Base-by-base conservation (phyloP, 2,888 invertebrate species). In the Argynnis bischoffii region DNA sequence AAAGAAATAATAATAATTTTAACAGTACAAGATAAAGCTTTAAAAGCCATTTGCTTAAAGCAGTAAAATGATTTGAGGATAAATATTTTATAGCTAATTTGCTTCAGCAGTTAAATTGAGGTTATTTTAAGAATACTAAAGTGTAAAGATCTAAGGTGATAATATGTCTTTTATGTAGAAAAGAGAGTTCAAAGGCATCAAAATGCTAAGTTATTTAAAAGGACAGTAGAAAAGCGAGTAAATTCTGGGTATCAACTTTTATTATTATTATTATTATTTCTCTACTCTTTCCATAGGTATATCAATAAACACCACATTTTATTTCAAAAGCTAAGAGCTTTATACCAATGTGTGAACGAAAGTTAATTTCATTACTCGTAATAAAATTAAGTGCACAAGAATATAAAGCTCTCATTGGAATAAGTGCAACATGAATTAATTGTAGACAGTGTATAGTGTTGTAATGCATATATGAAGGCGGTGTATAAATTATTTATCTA, bases 301-400 rank as follows among this genome's bases (percentile, higher is more conserved):
- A 54, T 54, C 51, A 46, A 13, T 50, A 18, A 18, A 21, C 26
- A 26, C 11, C 48, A 8, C n/a, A 47, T 31, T 48, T 26, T 13
- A 57, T 35, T 6, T 46, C 3, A 6, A 31, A 50, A 31, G 11
- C 31, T 61, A 46, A 61, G 26, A 54, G 50, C 35, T 35, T 65
- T 55, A 64, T 51, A 48, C 18, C 21, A 26, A 53, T n/a, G 48
- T 65, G 70, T 64, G 64, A 65, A 67, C n/a, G 50, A 21, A 47
- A 16, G n/a, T 63, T 21, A 57, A 59, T 55, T 48, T 48, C 46
- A 26, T 41, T 41, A 47, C 61, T 26, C 48, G 59, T 48, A 55
- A 55, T 68, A 66, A 68, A 57, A 55, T 13, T 59, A 65, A 70
- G 70, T 70, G 67, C 67, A 41, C 13, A 54, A 53, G 56, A 61